These are phyloP conservation scores for Dufourea novaeangliae DNA, from an alignment of 1,140 invertebrate genomes.

Conservation along the genomic window DNA sequence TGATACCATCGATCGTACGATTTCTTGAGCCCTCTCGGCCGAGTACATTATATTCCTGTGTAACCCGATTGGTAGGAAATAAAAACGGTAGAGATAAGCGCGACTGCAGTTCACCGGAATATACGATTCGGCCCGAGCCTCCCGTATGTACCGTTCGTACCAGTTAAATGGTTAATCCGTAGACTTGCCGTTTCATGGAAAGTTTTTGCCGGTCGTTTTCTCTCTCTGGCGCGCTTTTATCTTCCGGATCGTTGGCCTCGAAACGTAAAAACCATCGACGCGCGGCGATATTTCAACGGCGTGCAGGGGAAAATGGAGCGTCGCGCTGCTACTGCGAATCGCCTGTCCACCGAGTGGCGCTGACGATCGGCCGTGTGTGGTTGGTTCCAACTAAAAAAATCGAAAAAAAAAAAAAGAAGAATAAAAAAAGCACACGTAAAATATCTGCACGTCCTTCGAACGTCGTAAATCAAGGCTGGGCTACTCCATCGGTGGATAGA, in stretches of 20 bases:
- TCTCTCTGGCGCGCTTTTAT: background rate
- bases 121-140: background rate
- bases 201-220: background rate
- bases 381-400: background rate
- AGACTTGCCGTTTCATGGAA: background rate
- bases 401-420: background rate
- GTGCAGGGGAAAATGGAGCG: constrained; percentile 6
- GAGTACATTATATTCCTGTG: background rate
- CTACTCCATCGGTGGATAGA: background rate
- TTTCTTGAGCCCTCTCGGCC: background rate
- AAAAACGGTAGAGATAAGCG: background rate
- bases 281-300: constrained; percentile 47
- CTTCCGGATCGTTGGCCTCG: constrained; percentile 25
- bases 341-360: background rate
- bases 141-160: background rate
- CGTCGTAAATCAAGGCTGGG: constrained; percentile 55
- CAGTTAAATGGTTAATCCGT: background rate
- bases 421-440: constrained; percentile 42
- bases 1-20: no score
- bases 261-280: constrained; percentile 30
- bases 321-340: constrained; percentile 15
- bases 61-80: background rate
- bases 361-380: constrained; percentile 25
- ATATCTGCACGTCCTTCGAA: constrained; percentile 48
- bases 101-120: no score